Base-by-base conservation (phyloP, 92 coral and sea anemone genomes). In the Phenganax stokvisi region DNA sequence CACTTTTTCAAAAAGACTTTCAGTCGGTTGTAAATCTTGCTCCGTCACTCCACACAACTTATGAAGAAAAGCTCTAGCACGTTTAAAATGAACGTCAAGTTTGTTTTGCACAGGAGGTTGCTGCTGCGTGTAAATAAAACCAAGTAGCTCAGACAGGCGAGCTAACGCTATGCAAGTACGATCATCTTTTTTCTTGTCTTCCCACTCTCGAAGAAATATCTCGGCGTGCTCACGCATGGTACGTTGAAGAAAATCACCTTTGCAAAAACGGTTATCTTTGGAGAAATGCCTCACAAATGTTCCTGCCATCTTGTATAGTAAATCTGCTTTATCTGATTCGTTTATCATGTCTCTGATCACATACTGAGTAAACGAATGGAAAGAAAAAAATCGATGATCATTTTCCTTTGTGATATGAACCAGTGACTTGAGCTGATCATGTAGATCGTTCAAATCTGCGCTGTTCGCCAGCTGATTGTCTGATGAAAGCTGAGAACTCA, bases 91-190 rank as follows among this genome's bases (percentile, higher is more conserved):
- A 15, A 31, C 54, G 12, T 76, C 59, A 10, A 44, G 28, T 10
- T 61, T 12, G 2, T 65, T n/a, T 16, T 52, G 20, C 7, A 54
- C n/a, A 2, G 68, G 58, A 16, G 83, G 62, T 11, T 37, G 67
- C 64, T 57, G 60, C 51, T 79, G 83, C 27, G 60, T 79, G 61
- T 79, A 54, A 6, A 62, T 54, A 56, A 79, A 79, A 29, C 83
- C 83, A 79, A 79, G 73, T 62, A 79, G 31, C 31, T 79, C 83
- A 15, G 83, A 79, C 10, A 79, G 57, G 15, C 83, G 83, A 59
- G 74, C 74, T 25, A 79, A 52, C 28, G 62, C 61, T 20, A 79
- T 79, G 28, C 44, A 16, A 63, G 62, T 65, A 44, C 81, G 81
- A 79, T 79, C 74, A 51, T 79, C 83, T 13, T 12, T 51, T 61